These are phyloP conservation scores for Pachliopta kotzebuea DNA, from an alignment of 2,888 invertebrate species.

Conservation along the genomic window DNA sequence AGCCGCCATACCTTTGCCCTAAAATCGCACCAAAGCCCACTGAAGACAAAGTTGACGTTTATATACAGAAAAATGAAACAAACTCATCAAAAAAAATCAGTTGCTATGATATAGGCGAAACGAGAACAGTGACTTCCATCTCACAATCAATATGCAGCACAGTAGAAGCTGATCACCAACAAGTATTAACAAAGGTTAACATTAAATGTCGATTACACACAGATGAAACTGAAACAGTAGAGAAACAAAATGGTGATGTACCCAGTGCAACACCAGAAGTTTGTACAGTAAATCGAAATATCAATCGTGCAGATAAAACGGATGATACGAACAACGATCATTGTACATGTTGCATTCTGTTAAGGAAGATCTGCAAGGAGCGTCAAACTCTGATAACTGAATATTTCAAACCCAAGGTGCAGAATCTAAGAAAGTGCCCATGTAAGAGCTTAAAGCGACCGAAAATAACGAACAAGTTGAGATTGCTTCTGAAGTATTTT, in stretches of 20 bases:
- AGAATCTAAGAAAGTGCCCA: constrained; percentile 40
- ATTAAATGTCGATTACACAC: neutral
- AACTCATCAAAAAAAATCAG: neutral
- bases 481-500: constrained; percentile 48
- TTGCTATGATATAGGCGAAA: neutral
- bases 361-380: constrained; percentile 49
- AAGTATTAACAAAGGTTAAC: neutral
- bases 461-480: constrained; percentile 54
- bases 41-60: constrained; percentile 37
- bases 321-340: constrained; percentile 38
- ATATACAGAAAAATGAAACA: constrained; percentile 26
- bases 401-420: constrained; percentile 46
- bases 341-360: constrained; percentile 56
- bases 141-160: constrained; percentile 21
- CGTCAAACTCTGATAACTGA: constrained; percentile 57
- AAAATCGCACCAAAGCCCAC: constrained; percentile 16
- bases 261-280: neutral
- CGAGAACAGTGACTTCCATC: constrained; percentile 32
- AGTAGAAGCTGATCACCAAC: neutral
- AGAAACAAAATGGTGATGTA: neutral
- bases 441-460: constrained; percentile 51
- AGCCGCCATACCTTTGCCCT: constrained; percentile 31
- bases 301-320: neutral
- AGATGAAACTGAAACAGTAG: neutral
- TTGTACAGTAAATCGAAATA: neutral